Conservation (phyloP, 2,797 vertebrate genomes). For the Phylloscopus collybita region DNA sequence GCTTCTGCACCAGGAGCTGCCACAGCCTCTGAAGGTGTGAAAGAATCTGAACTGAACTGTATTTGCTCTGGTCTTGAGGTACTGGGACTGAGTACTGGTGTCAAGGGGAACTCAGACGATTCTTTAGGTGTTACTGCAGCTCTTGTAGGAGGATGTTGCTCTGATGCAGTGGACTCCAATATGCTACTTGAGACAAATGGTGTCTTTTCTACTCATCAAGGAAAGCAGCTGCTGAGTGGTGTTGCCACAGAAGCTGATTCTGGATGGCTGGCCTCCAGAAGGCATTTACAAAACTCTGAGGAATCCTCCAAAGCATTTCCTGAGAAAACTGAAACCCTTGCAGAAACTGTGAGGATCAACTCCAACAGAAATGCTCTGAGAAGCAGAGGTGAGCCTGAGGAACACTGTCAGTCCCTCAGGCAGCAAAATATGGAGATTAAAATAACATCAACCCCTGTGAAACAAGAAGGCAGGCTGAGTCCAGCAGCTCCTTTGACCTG, state of each 20-base stretch:
- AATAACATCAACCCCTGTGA: slow-evolving; percentile 89
- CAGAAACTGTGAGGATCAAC: background rate
- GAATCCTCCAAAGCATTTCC: background rate
- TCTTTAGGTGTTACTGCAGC: slow-evolving; percentile 70
- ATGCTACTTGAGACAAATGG: background rate
- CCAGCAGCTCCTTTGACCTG: background rate
- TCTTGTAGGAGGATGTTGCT: slow-evolving; percentile 59
- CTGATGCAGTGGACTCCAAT: slow-evolving; percentile 27
- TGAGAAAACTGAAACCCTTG: background rate
- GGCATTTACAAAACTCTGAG: background rate
- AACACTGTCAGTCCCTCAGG: background rate
- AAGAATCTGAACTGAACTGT: background rate
- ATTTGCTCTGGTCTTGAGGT: slow-evolving; percentile 65
- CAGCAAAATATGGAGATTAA: slow-evolving; percentile 61
- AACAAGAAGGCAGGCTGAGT: background rate
- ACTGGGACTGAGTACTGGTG: slow-evolving; percentile 69
- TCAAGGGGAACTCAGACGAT: slow-evolving; percentile 28
- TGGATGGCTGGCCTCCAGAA: background rate
- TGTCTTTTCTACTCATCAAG: background rate
- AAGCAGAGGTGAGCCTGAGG: background rate
- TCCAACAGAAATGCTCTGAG: background rate
- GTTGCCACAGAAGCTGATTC: background rate
- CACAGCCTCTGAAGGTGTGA: background rate
- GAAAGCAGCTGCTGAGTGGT: background rate
- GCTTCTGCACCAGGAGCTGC: slow-evolving; percentile 24